Evolutionary conservation across 2,113 vertebrate species (phyloP).

Genomic region (Fregetta grallaria): DNA sequence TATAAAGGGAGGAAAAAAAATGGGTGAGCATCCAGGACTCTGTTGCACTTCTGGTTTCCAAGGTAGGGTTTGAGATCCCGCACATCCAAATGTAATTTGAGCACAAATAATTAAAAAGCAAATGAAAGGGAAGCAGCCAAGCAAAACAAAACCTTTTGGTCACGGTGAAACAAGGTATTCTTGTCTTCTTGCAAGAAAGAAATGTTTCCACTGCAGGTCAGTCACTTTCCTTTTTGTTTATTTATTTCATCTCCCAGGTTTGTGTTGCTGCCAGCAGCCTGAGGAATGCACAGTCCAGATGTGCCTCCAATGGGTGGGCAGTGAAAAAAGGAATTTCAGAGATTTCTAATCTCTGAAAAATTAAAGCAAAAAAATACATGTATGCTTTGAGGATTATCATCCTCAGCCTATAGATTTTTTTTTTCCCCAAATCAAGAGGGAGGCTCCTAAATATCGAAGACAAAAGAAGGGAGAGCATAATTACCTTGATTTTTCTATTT

Average conservation of each 20-base stretch:
- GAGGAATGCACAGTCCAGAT: fast-evolving
- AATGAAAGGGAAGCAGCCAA: not conserved
- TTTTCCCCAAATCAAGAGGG: not conserved
- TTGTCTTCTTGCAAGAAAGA: not conserved
- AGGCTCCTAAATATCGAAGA: not conserved
- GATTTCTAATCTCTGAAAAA: not conserved
- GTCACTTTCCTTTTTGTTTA: not conserved
- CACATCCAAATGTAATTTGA: not conserved
- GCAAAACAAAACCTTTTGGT: not conserved
- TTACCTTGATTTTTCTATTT: not conserved
- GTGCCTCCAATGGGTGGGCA: fast-evolving
- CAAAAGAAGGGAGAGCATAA: not conserved
- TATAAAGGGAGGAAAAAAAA: no score
- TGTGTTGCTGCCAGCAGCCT: not conserved
- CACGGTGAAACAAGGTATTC: not conserved
- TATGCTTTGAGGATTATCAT: not conserved
- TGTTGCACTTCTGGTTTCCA: not conserved
- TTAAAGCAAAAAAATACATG: not conserved
- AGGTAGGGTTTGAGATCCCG: not conserved
- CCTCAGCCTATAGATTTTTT: not conserved
- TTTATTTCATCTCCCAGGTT: not conserved
- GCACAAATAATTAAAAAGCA: not conserved
- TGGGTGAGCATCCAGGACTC: not conserved
- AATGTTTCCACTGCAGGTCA: not conserved
- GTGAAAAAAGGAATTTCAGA: not conserved